Conservation (phyloP, 2,797 vertebrate genomes). For the Anableps anableps region DNA sequence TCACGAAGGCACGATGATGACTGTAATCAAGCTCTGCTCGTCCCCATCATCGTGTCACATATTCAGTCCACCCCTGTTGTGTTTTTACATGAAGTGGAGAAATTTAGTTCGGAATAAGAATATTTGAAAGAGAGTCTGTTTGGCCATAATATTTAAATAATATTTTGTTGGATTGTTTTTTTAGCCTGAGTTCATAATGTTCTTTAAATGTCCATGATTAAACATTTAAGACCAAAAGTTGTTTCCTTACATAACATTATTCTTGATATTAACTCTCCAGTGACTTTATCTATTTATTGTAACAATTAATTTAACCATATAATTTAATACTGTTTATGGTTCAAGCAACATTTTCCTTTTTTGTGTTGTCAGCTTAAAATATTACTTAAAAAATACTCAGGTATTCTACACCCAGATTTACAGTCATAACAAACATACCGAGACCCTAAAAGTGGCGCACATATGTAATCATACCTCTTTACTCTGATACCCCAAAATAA, state of each 20-base stretch:
- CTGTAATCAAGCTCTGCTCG: constrained; percentile 66
- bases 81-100: constrained; percentile 6
- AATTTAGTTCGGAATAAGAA: background rate
- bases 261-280: background rate
- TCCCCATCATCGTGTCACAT: constrained; percentile 29
- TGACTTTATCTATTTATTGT: too few relatives aligned
- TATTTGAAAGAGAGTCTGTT: background rate
- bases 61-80: constrained; percentile 12
- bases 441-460: too few relatives aligned
- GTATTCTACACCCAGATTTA: background rate
- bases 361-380: background rate
- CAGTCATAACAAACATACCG: too few relatives aligned
- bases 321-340: background rate
- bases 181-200: too few relatives aligned
- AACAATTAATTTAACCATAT: too few relatives aligned
- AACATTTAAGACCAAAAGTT: background rate
- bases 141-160: background rate
- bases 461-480: too few relatives aligned
- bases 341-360: background rate
- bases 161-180: background rate
- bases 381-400: background rate
- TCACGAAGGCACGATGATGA: constrained; percentile 52
- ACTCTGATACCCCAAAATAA: too few relatives aligned
- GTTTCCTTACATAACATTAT: background rate
- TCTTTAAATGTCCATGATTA: background rate